These are phyloP conservation scores for Lepas anatifera DNA, from an alignment of 2,888 invertebrate genomes.

Conservation along the genomic window DNA sequence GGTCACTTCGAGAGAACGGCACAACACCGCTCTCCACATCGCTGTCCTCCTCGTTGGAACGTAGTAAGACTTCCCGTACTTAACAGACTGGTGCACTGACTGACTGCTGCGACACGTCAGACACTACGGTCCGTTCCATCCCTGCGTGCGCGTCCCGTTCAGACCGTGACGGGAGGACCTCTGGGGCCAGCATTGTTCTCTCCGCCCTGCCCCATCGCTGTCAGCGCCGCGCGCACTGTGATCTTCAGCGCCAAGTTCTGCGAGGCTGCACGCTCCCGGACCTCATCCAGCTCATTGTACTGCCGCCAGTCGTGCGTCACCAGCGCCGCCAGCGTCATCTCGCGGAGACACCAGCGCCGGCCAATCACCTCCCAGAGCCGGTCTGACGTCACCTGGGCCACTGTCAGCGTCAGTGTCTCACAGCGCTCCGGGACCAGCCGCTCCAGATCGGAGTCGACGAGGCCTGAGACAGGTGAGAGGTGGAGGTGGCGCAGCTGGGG, in stretches of 20 bases:
- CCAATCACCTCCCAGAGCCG: neutral
- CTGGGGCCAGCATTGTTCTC: too few species aligned
- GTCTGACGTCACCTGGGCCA: neutral
- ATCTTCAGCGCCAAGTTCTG: neutral
- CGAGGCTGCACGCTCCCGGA: neutral
- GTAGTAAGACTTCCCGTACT: too few species aligned
- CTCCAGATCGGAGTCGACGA: neutral
- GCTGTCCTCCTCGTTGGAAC: too few species aligned
- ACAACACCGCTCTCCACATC: too few species aligned
- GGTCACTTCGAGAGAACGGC: too few species aligned
- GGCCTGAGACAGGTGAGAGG: neutral
- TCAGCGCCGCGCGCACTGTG: too few species aligned
- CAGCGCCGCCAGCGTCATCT: neutral
- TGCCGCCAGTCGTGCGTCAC: neutral
- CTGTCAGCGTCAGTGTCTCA: neutral
- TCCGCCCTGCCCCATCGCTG: too few species aligned
- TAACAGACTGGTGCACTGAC: too few species aligned
- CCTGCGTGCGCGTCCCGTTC: too few species aligned
- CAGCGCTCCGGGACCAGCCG: neutral
- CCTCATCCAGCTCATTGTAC: neutral
- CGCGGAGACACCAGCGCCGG: neutral
- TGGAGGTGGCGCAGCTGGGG: neutral
- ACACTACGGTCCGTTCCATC: too few species aligned
- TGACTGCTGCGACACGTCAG: too few species aligned
- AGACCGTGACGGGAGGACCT: too few species aligned